Evolutionary conservation across 2,797 vertebrate species (phyloP), one percentile per base, ranked within the genome.

Genomic region (Hemibagrus guttatus): DNA sequence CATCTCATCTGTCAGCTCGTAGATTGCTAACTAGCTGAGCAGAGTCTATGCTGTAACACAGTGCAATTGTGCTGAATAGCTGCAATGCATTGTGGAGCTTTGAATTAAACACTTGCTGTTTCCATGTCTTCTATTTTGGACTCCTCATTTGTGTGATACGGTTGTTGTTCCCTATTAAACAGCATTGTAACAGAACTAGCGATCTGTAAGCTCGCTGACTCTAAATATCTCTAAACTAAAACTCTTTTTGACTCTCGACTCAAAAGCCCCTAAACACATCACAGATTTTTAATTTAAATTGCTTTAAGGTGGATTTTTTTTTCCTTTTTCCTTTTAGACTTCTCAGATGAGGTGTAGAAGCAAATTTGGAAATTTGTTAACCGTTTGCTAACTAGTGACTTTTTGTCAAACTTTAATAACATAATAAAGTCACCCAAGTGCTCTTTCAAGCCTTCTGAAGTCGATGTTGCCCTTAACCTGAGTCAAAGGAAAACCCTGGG

Each of bases 401-500:
- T 61, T 13, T 8, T 12, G 49, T 49, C 26, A 49, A 81, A 64
- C 39, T 64, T 11, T 42, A 80, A 42, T 81, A 49, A n/a, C 16
- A 79, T 58, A 63, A 81, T 46, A 6, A 64, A 13, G 9, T 78
- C 75, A 28, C 4, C 58, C 35, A 39, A 61, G 35, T 31, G 42
- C 80, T 76, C 2, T 49, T 75, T 23, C 72, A 52, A 74, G n/a
- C 26, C 75, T 64, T 64, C 87, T 26, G 81, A 88, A 64, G 39
- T 52, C 31, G 28, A 59, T 2, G 16, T 35, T 26, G 14, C 13
- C 42, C 16, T 71, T 71, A 76, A n/a, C 80, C 74, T 23, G 49
- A 86, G 84, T 2, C n/a, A 81, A 39, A 42, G 87, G 81, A 88
- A 91, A 88, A 86, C 85, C 88, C 85, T 31, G 56, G 72, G 91